A percentile compares a stretch with the other conserved stretches of the same genome.
Evolutionary conservation across 2,113 vertebrate species (phyloP).

Genomic region (Pholis gunnellus): DNA sequence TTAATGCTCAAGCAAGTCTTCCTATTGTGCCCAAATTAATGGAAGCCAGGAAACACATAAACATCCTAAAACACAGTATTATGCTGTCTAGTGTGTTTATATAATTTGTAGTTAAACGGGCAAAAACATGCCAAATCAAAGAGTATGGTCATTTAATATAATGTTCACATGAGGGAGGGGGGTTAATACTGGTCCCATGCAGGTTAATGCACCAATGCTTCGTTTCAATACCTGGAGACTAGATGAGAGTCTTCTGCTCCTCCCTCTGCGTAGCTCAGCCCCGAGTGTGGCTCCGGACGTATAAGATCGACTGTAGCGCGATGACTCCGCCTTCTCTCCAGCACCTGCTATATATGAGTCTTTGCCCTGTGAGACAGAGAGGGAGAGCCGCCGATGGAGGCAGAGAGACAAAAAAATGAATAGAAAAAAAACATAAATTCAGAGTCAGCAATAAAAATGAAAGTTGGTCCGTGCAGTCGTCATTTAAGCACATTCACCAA

Average conservation of each 20-base stretch:
- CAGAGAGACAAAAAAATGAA: neutral
- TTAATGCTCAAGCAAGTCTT: neutral
- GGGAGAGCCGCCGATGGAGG: neutral
- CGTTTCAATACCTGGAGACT: slow-evolving; percentile 81
- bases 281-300: slow-evolving; percentile 85
- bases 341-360: slow-evolving; percentile 77
- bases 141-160: neutral
- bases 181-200: neutral
- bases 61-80: neutral
- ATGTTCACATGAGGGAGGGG: neutral
- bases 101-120: neutral
- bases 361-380: slow-evolving; percentile 62
- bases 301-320: slow-evolving; percentile 83
- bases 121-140: neutral
- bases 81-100: no score
- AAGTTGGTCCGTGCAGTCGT: neutral
- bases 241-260: slow-evolving; percentile 84
- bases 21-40: neutral
- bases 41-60: neutral
- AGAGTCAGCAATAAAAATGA: neutral
- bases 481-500: slow-evolving; percentile 2
- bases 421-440: neutral
- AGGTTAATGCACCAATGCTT: neutral
- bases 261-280: slow-evolving; percentile 82
- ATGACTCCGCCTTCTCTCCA: slow-evolving; percentile 78